Evolutionary conservation across 2,888 invertebrate species (phyloP), one percentile per base, ranked within the genome.

Genomic region (Trimorus sp.): DNA sequence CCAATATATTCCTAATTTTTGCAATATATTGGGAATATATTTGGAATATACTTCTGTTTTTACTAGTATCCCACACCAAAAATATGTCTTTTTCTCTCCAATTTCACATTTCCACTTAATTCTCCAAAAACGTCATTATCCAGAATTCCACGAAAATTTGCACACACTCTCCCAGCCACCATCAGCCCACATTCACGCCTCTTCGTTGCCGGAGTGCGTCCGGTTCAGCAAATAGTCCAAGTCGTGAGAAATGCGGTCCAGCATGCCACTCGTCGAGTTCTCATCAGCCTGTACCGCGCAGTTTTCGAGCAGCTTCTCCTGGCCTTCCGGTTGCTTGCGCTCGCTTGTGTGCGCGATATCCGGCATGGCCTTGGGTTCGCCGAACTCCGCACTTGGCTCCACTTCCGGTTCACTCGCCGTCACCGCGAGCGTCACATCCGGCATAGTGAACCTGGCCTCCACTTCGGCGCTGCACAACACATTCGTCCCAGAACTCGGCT

Each of bases 191-290:
- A 26, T 26, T 26, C 26, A 26, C 26, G 26, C 26, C 26, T 88
- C 89, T 60, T 90, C 89, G 4, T 40, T 40, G 36, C 87, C 88
- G 37, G 86, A 91, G 79, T 92, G 93, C 80, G 93, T 94, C 82
- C 96, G 93, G 91, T 96, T 96, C 79, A 97, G 92, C 85, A 97
- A 92, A 92, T 96, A 97, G 92, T 97, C 96, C 85, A 97, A 92
- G 92, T 97, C 97, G 88, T 95, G 95, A 0, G 96, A 95, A 88
- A 97, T 97, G 89, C 96, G 94, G 92, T 96, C 95, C 63, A 97
- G 92, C 93, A 97, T 95, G 75, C 94, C 95, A 58, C 84, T 88
- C 51, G 86, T 84, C 7, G 88, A 85, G 26, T 85, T 87, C 36
- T 88, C 89, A 82, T 87, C 87, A 1, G 86, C 85, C 3, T 87